Conservation (phyloP, 2,888 invertebrate species). For the Caenorhabditis panamensis region DNA sequence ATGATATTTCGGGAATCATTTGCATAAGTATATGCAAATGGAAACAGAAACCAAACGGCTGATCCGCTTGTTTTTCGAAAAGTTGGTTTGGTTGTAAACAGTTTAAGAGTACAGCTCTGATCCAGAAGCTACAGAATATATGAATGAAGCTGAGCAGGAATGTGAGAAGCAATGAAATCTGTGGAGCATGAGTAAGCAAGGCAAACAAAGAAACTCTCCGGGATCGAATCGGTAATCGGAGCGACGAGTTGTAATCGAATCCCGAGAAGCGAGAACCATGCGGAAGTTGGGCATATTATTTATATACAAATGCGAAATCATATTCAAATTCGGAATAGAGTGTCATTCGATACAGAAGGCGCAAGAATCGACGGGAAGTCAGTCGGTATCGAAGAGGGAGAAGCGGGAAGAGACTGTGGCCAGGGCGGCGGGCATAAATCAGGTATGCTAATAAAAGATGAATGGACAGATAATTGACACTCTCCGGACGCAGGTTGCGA, state of each 20-base stretch:
- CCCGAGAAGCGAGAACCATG: constrained; percentile 20
- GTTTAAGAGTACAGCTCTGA: not conserved
- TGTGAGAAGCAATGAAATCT: no score
- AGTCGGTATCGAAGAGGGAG: constrained; percentile 13
- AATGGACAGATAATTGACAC: constrained; percentile 50
- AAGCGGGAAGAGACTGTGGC: constrained; percentile 9
- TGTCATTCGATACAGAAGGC: constrained; percentile 47
- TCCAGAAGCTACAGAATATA: no score
- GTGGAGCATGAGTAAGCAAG: not conserved
- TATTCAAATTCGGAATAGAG: constrained; percentile 35
- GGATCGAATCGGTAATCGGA: not conserved
- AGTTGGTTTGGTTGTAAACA: not conserved
- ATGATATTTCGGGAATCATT: constrained; percentile 24
- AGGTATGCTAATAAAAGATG: constrained; percentile 58
- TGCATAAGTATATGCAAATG: constrained; percentile 42
- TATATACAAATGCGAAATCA: constrained; percentile 1
- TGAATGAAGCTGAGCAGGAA: no score
- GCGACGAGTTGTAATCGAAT: constrained; percentile 34
- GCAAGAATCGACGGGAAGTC: constrained; percentile 40
- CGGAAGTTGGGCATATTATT: constrained; percentile 21
- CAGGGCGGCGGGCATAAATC: constrained; percentile 38
- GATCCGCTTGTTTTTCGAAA: not conserved
- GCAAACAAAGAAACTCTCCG: not conserved
- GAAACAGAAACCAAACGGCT: no score
- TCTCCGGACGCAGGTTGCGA: not conserved